Conservation (phyloP, 1,140 invertebrate genomes). For the Paramacrobiotus metropolitanus region DNA sequence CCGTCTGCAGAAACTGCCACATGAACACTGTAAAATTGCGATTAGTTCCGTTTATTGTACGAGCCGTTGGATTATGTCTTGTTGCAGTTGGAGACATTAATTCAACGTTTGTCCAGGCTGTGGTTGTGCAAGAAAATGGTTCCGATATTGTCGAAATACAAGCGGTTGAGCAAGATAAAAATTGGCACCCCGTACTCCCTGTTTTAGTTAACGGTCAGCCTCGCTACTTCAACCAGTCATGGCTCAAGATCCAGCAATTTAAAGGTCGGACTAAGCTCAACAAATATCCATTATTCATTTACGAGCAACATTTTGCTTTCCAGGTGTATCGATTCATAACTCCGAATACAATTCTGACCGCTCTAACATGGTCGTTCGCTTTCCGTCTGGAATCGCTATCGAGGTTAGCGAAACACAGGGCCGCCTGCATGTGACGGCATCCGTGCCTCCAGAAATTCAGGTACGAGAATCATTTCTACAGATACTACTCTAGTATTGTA, state of each 20-base stretch:
- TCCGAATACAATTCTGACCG: conserved; percentile 73
- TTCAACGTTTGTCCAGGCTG: conserved; percentile 59
- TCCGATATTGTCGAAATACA: conserved; percentile 63
- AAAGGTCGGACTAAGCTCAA: conserved; percentile 40
- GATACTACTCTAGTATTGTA: no score
- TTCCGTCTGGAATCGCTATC: conserved; percentile 69
- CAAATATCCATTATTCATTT: no score
- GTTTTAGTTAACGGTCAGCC: conserved; percentile 59
- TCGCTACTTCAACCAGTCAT: conserved; percentile 63
- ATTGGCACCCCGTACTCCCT: conserved; percentile 72
- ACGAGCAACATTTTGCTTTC: conserved; percentile 11
- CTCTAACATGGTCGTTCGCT: conserved; percentile 79
- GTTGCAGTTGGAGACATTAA: conserved; percentile 31
- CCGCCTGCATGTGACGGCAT: conserved; percentile 57
- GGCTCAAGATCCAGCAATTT: conserved; percentile 69
- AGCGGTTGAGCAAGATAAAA: conserved; percentile 46
- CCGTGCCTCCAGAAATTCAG: conserved; percentile 48
- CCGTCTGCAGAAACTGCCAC: conserved; percentile 53
- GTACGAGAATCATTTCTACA: no score
- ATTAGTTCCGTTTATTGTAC: no score
- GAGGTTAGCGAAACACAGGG: conserved; percentile 72
- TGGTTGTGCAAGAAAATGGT: conserved; percentile 43
- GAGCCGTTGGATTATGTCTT: no score
- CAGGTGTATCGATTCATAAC: conserved; percentile 63
- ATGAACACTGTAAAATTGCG: conserved; percentile 30